phyloP scores from a whole-genome alignment of 2,888 invertebrate genomes.

The Pherbina coryleti region DNA sequence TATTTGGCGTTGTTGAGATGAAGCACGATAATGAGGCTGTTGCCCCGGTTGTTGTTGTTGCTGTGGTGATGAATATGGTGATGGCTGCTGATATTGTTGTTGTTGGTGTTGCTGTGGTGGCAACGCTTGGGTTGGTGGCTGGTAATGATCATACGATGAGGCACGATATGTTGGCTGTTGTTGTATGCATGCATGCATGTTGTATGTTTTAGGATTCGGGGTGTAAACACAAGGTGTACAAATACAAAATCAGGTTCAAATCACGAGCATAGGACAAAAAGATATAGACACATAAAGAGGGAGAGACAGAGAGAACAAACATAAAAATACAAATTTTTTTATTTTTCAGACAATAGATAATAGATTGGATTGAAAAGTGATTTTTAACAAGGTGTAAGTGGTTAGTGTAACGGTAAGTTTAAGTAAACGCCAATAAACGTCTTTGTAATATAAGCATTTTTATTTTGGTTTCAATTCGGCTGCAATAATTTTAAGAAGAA shows the following conservation, averaged over 20 bases:
- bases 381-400: neutral
- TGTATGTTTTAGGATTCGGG: constrained; percentile 15
- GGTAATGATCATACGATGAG: constrained; percentile 54
- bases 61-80: constrained; percentile 47
- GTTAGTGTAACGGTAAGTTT: neutral
- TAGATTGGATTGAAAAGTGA: neutral
- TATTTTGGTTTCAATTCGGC: neutral
- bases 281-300: neutral
- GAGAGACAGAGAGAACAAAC: constrained; percentile 3
- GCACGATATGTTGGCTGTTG: constrained; percentile 52
- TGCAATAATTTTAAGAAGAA: neutral
- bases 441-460: no score
- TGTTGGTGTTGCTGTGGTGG: constrained; percentile 46
- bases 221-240: neutral
- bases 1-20: constrained; percentile 34
- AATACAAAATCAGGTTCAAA: neutral
- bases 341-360: neutral
- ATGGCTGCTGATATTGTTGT: constrained; percentile 40
- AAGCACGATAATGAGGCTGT: constrained; percentile 50
- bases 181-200: constrained; percentile 34
- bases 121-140: constrained; percentile 46
- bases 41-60: constrained; percentile 50
- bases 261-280: neutral
- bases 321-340: no score
- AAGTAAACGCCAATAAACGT: neutral